Percentiles rank a stretch among this genome's conserved stretches.
These are phyloP conservation scores for Proterorhinus semilunaris DNA, from an alignment of 2,113 vertebrate species.

Conservation along the genomic window DNA sequence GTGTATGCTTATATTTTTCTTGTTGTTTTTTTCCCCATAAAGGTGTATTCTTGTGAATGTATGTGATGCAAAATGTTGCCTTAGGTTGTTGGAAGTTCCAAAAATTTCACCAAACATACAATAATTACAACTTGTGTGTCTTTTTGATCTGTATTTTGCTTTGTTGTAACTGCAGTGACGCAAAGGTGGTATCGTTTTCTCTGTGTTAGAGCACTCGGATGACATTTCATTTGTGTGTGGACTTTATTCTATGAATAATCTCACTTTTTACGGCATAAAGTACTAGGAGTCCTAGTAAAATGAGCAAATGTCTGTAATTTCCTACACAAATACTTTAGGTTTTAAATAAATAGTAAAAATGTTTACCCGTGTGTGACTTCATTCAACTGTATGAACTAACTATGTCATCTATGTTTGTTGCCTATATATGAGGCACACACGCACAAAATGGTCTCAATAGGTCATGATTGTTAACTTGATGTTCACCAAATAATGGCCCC, in stretches of 20 bases:
- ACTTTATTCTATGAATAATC: slow-evolving; percentile 58
- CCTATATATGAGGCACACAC: too few species aligned
- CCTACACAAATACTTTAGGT: slow-evolving; percentile 21
- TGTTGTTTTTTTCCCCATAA: too few species aligned
- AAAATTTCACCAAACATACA: background rate
- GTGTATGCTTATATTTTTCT: too few species aligned
- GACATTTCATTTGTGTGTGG: slow-evolving; percentile 37
- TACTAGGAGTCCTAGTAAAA: slow-evolving; percentile 36
- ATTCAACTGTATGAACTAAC: background rate
- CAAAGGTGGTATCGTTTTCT: slow-evolving; percentile 14
- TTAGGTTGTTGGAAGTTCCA: background rate
- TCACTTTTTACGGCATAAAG: slow-evolving; percentile 36
- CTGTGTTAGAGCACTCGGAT: slow-evolving; percentile 45
- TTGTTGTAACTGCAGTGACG: slow-evolving; percentile 9
- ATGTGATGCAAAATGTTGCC: too few species aligned
- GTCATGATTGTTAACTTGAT: too few species aligned
- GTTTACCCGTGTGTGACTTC: background rate
- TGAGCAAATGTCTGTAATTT: slow-evolving; percentile 18
- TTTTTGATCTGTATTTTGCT: slow-evolving; percentile 2
- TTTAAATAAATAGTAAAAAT: slow-evolving; percentile 35
- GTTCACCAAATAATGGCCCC: too few species aligned
- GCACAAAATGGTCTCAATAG: too few species aligned
- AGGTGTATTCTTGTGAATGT: background rate
- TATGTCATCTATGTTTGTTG: background rate
- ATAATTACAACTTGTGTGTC: slow-evolving; percentile 4